These are phyloP conservation scores for Calosoma granatense DNA, from an alignment of 1,140 invertebrate species.

Conservation along the genomic window DNA sequence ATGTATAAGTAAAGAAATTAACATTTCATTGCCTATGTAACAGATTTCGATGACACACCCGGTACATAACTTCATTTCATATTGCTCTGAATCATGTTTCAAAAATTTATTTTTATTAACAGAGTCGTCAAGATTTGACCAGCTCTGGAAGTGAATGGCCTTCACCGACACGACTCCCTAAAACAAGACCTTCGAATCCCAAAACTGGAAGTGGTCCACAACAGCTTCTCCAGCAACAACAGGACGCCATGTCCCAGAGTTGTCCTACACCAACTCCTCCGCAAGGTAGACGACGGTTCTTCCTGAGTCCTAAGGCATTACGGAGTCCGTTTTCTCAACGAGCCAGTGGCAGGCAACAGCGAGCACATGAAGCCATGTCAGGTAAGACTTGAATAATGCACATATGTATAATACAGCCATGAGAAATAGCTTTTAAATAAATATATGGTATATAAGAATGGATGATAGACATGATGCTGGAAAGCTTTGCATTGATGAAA, in stretches of 20 bases:
- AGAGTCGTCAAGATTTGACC: conserved; percentile 25
- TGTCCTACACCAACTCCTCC: conserved; percentile 74
- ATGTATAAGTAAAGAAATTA: too few species aligned
- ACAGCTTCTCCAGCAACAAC: conserved; percentile 22
- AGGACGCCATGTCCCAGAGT: conserved; percentile 43
- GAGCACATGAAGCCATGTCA: conserved; percentile 43
- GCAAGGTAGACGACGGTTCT: conserved; percentile 66
- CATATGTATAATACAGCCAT: neutral
- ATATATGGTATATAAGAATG: too few species aligned
- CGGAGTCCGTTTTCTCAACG: conserved; percentile 55
- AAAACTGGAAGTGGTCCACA: conserved; percentile 35
- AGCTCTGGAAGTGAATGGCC: conserved; percentile 19
- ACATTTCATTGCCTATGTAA: too few species aligned
- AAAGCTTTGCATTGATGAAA: too few species aligned
- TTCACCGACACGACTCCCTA: conserved; percentile 35
- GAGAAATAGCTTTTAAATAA: too few species aligned
- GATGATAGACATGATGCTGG: too few species aligned
- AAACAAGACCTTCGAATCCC: conserved; percentile 36
- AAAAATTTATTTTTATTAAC: neutral
- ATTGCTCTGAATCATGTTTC: neutral
- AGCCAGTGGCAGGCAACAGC: conserved; percentile 34
- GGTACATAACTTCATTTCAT: too few species aligned
- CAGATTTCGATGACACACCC: too few species aligned
- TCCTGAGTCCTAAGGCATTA: conserved; percentile 64
- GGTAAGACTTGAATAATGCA: conserved; percentile 38